These are phyloP conservation scores for Oryzias curvinotus DNA, from an alignment of 2,113 vertebrate genomes.

Conservation along the genomic window DNA sequence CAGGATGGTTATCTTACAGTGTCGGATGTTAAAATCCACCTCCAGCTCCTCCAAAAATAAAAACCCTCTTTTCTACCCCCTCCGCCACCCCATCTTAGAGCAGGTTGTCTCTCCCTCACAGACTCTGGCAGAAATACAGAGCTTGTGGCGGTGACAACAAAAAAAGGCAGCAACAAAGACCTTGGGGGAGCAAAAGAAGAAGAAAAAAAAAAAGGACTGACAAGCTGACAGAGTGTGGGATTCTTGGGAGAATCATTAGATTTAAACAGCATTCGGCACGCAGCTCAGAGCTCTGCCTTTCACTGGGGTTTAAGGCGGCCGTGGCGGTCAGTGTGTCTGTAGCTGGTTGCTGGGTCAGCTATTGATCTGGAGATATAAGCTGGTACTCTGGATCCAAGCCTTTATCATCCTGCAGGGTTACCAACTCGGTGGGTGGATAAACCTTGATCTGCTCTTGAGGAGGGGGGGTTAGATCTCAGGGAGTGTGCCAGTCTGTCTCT, in stretches of 20 bases:
- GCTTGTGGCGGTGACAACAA: conserved; percentile 23
- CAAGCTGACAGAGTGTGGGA: conserved; percentile 34
- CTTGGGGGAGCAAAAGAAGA: conserved; percentile 15
- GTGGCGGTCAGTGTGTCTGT: conserved; percentile 54
- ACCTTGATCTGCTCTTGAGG: conserved; percentile 66
- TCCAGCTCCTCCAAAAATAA: conserved; percentile 26
- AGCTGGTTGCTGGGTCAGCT: conserved; percentile 63
- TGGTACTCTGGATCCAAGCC: conserved; percentile 66
- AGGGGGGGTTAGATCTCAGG: conserved; percentile 28
- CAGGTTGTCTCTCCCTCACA: conserved; percentile 16
- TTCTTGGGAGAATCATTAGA: conserved; percentile 56
- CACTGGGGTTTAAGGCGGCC: conserved; percentile 43
- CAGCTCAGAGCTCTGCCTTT: conserved; percentile 53
- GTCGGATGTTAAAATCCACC: conserved; percentile 27
- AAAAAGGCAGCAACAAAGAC: conserved; percentile 30
- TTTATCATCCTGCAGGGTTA: conserved; percentile 60
- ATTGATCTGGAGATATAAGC: conserved; percentile 73
- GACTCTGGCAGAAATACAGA: conserved; percentile 20
- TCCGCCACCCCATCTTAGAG: conserved; percentile 18
- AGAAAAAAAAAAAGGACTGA: conserved; percentile 7
- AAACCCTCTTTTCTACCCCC: conserved; percentile 23
- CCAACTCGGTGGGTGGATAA: conserved; percentile 63
- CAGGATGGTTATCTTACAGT: conserved; percentile 16
- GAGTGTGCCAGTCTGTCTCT: conserved; percentile 11
- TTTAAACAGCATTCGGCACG: conserved; percentile 52